Evolutionary conservation across 1,140 invertebrate species (phyloP).

Genomic region (Tribolium madens): DNA sequence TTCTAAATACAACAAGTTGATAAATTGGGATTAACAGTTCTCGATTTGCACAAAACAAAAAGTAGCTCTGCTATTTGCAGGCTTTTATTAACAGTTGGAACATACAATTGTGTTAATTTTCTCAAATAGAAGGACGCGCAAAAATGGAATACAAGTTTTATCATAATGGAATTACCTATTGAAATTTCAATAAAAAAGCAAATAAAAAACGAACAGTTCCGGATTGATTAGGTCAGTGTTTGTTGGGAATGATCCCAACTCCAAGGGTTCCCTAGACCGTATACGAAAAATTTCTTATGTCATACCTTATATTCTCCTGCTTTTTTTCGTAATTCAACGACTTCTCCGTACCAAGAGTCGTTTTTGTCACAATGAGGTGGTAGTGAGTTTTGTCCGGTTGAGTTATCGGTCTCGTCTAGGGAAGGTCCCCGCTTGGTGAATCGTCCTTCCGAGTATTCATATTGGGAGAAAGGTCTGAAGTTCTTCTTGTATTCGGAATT

Average conservation of each 20-base stretch:
- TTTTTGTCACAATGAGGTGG: slow-evolving; percentile 55
- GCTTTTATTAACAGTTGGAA: not conserved
- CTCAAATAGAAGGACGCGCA: not conserved
- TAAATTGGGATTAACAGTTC: slow-evolving; percentile 39
- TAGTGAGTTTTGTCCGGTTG: not conserved
- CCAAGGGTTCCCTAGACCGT: no score
- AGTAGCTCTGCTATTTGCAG: no score
- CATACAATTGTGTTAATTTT: slow-evolving; percentile 8
- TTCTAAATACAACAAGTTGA: slow-evolving; percentile 45
- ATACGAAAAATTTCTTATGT: not conserved
- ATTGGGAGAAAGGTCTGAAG: slow-evolving; percentile 85
- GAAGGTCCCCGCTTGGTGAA: slow-evolving; percentile 73
- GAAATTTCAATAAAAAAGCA: not conserved
- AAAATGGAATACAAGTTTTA: not conserved
- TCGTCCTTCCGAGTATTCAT: slow-evolving; percentile 81
- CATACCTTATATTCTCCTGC: slow-evolving; percentile 92
- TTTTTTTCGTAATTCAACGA: slow-evolving; percentile 89
- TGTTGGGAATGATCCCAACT: no score
- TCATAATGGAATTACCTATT: no score
- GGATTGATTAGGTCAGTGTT: not conserved
- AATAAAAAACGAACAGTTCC: not conserved
- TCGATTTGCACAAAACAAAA: slow-evolving; percentile 31
- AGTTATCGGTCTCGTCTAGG: slow-evolving; percentile 57
- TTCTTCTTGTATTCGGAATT: slow-evolving; percentile 85
- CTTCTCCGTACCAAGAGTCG: slow-evolving; percentile 84